Conservation (phyloP, 2,797 vertebrate genomes). For the Clarias fuscus region DNA sequence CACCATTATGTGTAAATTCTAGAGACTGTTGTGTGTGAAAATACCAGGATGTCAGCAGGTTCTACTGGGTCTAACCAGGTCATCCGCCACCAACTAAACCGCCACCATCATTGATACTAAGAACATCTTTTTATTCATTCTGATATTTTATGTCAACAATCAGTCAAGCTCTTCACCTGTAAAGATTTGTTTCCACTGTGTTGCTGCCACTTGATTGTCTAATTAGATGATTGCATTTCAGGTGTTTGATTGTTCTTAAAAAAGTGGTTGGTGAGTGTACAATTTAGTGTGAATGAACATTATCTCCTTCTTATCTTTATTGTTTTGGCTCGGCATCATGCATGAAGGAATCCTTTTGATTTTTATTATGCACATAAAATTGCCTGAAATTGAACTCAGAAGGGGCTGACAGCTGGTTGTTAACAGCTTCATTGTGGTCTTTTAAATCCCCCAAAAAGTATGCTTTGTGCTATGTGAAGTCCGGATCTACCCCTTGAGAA, state of each 20-base stretch:
- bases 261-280: neutral
- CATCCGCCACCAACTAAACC: neutral
- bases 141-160: neutral
- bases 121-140: neutral
- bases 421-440: neutral
- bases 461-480: neutral
- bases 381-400: neutral
- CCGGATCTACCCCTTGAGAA: neutral
- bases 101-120: neutral
- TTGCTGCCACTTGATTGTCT: neutral
- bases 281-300: neutral
- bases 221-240: neutral
- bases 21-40: neutral
- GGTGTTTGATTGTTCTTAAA: neutral
- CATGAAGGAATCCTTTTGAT: neutral
- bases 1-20: neutral
- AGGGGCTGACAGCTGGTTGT: neutral
- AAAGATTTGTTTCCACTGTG: neutral
- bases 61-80: neutral
- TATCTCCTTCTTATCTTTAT: neutral
- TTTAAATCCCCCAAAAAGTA: neutral
- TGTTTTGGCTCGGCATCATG: neutral
- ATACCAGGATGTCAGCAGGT: neutral
- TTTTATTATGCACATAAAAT: neutral
- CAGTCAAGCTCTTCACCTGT: neutral